Evolutionary conservation across 2,888 invertebrate species (phyloP), one percentile per base, ranked within the genome.

Genomic region (Carpatolechia fugitivella): DNA sequence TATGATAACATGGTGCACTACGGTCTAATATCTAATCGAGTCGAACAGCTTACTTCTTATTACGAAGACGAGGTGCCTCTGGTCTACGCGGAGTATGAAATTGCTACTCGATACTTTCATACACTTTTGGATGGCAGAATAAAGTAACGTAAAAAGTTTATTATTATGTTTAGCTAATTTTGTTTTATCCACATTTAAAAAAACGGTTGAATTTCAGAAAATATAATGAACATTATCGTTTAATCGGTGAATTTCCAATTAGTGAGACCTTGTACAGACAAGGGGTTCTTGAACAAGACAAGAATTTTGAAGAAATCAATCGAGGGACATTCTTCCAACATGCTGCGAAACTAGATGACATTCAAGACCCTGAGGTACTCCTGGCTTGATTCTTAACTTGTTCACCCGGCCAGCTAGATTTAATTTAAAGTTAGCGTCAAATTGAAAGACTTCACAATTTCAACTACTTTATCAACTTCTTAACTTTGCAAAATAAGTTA

Each of bases 271-370:
- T 83, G 20, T 82, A 70, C 53, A 70, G 71, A 61, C 78, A 78
- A 61, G 78, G 72, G 35, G 58, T 83, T 29, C 67, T 85, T 8
- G 81, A 82, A 56, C 68, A 76, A 59, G 68, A 72, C 41, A 69
- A 68, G 40, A 76, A 76, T 56, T 76, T 83, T 11, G 82, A 85
- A 60, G 79, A 81, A 63, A 76, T 85, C 14, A 83, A 77, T 57
- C 74, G 84, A 6, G 85, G 85, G 4, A 76, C 72, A 7, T 85
- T 84, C 58, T 76, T 75, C 29, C 85, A 86, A 58, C 65, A 71
- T n/a, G 75, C 82, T 54, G 79, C 70, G 7, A 76, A 75, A 60
- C 65, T 79, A 36, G 83, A 85, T 16, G 80, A 84, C 52, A 78
- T 80, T 56, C 69, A 76, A 55, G 84, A 85, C 60, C 82, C 84